Percentiles rank a stretch among this genome's conserved stretches.
phyloP scores from a whole-genome alignment of 2,888 invertebrate species.

The Drosophila leonis region DNA sequence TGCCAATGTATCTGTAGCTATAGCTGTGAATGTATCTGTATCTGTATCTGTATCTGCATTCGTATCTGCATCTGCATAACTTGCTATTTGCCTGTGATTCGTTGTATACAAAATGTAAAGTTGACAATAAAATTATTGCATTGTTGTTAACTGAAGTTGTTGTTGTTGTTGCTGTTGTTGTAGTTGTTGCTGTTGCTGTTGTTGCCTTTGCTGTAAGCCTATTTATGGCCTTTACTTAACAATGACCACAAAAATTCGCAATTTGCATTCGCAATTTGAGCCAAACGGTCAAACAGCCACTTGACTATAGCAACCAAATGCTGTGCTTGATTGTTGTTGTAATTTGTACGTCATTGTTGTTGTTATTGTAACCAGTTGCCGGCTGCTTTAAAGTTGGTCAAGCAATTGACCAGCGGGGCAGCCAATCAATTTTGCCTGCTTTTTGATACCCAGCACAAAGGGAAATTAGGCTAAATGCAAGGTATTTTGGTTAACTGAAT shows the following conservation, averaged over 20 bases:
- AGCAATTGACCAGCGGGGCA: constrained; percentile 63
- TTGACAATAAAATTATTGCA: constrained; percentile 76
- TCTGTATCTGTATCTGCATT: constrained; percentile 14
- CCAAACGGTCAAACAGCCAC: constrained; percentile 57
- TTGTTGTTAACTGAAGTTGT: constrained; percentile 49
- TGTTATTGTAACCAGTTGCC: constrained; percentile 27
- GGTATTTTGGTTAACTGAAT: constrained; percentile 8
- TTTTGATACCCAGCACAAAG: constrained; percentile 27
- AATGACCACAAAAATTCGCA: constrained; percentile 79
- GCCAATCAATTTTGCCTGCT: constrained; percentile 41
- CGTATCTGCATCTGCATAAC: constrained; percentile 21
- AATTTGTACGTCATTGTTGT: constrained; percentile 26
- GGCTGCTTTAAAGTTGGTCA: constrained; percentile 67
- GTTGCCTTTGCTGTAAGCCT: constrained; percentile 45
- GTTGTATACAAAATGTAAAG: constrained; percentile 54
- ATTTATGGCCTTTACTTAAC: constrained; percentile 76
- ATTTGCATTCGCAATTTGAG: constrained; percentile 77
- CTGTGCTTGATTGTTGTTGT: constrained; percentile 30
- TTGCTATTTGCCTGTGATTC: constrained; percentile 16
- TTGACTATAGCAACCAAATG: constrained; percentile 52
- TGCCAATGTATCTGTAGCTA: constrained; percentile 8
- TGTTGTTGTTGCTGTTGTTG: constrained; percentile 35
- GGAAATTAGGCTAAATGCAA: constrained; percentile 10
- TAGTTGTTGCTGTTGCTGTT: constrained; percentile 29
- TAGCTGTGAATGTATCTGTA: constrained; percentile 3